These are phyloP conservation scores for Drosophila meridionalis DNA, from an alignment of 2,888 invertebrate genomes.

Conservation along the genomic window DNA sequence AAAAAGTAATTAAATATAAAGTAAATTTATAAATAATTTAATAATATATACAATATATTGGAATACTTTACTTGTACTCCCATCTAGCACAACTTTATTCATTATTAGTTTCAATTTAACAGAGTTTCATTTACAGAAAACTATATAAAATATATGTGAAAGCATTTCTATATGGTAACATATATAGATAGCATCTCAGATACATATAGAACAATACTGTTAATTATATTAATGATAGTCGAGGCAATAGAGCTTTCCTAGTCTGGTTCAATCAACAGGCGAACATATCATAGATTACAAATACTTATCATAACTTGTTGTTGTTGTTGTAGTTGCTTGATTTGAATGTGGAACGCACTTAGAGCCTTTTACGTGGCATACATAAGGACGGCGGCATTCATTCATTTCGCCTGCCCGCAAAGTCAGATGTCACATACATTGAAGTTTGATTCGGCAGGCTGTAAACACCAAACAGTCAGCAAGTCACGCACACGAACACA, in stretches of 20 bases:
- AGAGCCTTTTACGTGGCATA: conserved; percentile 55
- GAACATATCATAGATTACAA: neutral
- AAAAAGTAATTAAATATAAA: no score
- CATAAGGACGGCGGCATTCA: conserved; percentile 22
- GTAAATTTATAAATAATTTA: no score
- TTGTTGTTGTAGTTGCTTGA: conserved; percentile 31
- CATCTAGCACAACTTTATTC: no score
- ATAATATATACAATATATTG: no score
- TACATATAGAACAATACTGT: neutral
- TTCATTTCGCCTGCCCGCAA: conserved; percentile 31
- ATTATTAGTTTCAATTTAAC: no score
- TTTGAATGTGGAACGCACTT: conserved; percentile 55
- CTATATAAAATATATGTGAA: neutral
- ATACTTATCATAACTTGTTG: conserved; percentile 6
- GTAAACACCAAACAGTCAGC: conserved; percentile 66
- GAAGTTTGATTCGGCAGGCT: conserved; percentile 70
- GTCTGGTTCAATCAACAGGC: neutral
- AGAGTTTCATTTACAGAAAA: no score
- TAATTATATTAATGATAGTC: conserved; percentile 4
- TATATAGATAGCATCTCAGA: neutral
- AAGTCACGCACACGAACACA: conserved; percentile 61
- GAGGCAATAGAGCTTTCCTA: neutral
- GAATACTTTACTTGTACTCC: no score
- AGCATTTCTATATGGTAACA: neutral
- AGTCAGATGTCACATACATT: conserved; percentile 66